Evolutionary conservation across 2,797 vertebrate species (phyloP).

Genomic region (Sebastes hubbsi): DNA sequence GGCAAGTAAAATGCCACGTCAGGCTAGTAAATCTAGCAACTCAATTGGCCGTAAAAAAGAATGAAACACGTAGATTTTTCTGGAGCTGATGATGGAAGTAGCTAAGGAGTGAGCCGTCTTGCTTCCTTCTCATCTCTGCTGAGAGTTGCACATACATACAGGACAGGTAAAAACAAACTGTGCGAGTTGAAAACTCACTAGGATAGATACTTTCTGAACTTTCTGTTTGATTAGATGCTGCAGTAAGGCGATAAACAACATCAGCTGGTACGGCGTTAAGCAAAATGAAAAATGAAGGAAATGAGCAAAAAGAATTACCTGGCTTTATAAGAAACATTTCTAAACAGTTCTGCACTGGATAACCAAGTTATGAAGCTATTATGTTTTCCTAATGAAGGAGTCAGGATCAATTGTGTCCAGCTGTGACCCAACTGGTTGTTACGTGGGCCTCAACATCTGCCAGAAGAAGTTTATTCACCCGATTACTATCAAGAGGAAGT

Average conservation of each 20-base stretch:
- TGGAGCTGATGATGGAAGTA: too few relatives aligned
- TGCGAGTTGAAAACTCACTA: not conserved
- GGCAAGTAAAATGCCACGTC: not conserved
- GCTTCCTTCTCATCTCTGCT: too few relatives aligned
- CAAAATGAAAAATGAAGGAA: constrained; percentile 11
- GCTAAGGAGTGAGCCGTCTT: too few relatives aligned
- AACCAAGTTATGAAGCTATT: constrained; percentile 16
- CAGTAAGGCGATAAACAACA: not conserved
- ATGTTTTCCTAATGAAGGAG: constrained; percentile 22
- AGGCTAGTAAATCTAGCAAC: not conserved
- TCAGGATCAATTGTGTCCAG: constrained; percentile 44
- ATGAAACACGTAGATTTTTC: not conserved
- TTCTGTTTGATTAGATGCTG: not conserved
- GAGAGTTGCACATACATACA: too few relatives aligned
- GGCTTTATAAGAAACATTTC: constrained; percentile 9
- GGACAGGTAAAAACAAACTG: too few relatives aligned
- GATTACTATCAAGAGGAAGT: constrained; percentile 73
- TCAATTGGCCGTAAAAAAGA: not conserved
- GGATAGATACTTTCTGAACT: not conserved
- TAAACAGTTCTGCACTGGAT: not conserved
- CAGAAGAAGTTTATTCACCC: constrained; percentile 45
- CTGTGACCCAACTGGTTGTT: constrained; percentile 33
- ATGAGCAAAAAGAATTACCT: not conserved
- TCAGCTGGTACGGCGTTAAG: not conserved
- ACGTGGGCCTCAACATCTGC: constrained; percentile 57